These are phyloP conservation scores for Jaculus jaculus DNA, from an alignment of 2,113 vertebrate species.

Conservation along the genomic window DNA sequence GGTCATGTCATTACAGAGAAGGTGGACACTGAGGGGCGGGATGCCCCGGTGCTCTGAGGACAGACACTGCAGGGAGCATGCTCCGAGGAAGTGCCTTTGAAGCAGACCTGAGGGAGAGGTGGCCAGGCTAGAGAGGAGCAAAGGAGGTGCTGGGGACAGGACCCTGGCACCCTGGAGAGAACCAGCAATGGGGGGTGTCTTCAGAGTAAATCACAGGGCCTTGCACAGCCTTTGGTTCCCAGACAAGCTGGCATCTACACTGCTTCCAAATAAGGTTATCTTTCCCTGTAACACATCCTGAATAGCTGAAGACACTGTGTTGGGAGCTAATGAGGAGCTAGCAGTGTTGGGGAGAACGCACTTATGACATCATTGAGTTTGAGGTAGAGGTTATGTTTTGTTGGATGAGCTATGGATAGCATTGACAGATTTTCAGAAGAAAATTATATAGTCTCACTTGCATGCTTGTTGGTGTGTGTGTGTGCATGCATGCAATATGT, in stretches of 20 bases:
- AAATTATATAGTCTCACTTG: not conserved
- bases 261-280: not conserved
- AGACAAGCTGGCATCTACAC: not conserved
- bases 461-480: not conserved
- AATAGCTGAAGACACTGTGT: too few relatives aligned
- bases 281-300: not conserved
- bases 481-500: too few relatives aligned
- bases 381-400: not conserved
- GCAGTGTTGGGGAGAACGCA: too few relatives aligned
- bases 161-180: not conserved
- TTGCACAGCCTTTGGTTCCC: too few relatives aligned
- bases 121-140: not conserved
- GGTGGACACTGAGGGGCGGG: fast-evolving
- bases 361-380: not conserved
- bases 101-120: not conserved
- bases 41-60: fast-evolving
- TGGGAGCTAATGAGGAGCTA: not conserved
- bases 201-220: not conserved
- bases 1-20: not conserved
- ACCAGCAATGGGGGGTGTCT: not conserved
- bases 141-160: not conserved
- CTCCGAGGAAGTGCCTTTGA: not conserved
- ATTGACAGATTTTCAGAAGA: not conserved
- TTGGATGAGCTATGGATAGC: not conserved
- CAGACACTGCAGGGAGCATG: fast-evolving